These are phyloP conservation scores for Andrena bicolor DNA, from an alignment of 2,888 invertebrate species.

Conservation along the genomic window DNA sequence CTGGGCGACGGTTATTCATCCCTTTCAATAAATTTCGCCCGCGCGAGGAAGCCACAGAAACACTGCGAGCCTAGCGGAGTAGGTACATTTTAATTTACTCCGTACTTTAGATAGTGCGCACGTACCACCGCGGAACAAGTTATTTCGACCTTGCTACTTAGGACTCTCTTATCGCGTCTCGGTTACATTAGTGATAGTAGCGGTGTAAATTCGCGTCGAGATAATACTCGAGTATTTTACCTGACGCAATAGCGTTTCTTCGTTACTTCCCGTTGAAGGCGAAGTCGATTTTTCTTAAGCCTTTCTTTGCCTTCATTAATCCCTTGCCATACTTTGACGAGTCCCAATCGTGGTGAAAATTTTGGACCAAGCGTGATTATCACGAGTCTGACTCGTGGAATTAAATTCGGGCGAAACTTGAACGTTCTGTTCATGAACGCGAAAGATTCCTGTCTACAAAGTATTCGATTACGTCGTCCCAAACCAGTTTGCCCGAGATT, in stretches of 20 bases:
- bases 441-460: too few relatives aligned
- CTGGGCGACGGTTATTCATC: neutral
- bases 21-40: constrained; percentile 25
- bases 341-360: too few relatives aligned
- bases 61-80: constrained; percentile 7
- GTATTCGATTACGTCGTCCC: too few relatives aligned
- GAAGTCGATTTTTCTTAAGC: too few relatives aligned
- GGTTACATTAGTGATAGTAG: constrained; percentile 33
- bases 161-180: constrained; percentile 45
- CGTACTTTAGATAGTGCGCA: constrained; percentile 38
- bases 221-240: constrained; percentile 20
- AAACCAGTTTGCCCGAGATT: too few relatives aligned
- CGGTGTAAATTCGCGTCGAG: constrained; percentile 34
- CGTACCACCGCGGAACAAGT: constrained; percentile 46
- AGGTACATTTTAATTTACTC: constrained; percentile 46
- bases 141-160: constrained; percentile 50
- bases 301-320: neutral
- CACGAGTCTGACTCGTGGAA: too few relatives aligned
- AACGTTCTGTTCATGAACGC: too few relatives aligned
- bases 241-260: neutral
- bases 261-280: neutral
- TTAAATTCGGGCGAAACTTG: too few relatives aligned
- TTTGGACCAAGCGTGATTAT: too few relatives aligned
- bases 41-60: neutral
- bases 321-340: too few relatives aligned